Conservation (phyloP, 2,888 invertebrate species). For the Oscheius onirici region DNA sequence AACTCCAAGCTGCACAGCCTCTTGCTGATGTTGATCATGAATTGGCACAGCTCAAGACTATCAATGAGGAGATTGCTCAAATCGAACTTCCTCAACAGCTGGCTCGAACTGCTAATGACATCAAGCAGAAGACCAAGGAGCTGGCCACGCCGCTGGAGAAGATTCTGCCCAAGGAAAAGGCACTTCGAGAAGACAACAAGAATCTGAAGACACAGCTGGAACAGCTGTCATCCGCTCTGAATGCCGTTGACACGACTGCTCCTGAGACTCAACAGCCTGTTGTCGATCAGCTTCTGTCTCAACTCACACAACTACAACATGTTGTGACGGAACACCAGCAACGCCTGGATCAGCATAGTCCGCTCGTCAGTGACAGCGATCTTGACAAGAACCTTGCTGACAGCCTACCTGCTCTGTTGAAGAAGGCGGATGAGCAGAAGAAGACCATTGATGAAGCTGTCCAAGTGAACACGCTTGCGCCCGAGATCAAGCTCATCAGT, state of each 20-base stretch:
- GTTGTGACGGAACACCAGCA: neutral
- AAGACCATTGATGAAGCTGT: constrained; percentile 36
- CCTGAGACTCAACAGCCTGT: constrained; percentile 7
- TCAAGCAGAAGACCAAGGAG: constrained; percentile 1
- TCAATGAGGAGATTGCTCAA: neutral
- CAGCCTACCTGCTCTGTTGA: neutral
- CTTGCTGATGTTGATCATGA: neutral
- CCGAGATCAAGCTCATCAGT: constrained; percentile 41
- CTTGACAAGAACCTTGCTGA: constrained; percentile 32
- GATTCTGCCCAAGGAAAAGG: neutral
- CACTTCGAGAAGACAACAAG: constrained; percentile 6
- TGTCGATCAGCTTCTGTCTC: neutral
- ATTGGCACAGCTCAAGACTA: neutral
- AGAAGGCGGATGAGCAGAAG: constrained; percentile 30
- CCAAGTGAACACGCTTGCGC: constrained; percentile 40
- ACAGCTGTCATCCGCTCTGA: neutral
- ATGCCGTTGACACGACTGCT: neutral
- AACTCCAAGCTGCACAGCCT: neutral
- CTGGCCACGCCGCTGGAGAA: neutral
- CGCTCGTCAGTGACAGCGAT: constrained; percentile 4
- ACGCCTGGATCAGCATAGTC: neutral
- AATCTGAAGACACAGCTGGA: neutral
- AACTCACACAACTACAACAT: neutral
- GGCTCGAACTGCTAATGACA: neutral
- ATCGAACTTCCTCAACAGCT: neutral